Base-by-base conservation (phyloP, 2,797 vertebrate genomes). In the Gouania willdenowi region DNA sequence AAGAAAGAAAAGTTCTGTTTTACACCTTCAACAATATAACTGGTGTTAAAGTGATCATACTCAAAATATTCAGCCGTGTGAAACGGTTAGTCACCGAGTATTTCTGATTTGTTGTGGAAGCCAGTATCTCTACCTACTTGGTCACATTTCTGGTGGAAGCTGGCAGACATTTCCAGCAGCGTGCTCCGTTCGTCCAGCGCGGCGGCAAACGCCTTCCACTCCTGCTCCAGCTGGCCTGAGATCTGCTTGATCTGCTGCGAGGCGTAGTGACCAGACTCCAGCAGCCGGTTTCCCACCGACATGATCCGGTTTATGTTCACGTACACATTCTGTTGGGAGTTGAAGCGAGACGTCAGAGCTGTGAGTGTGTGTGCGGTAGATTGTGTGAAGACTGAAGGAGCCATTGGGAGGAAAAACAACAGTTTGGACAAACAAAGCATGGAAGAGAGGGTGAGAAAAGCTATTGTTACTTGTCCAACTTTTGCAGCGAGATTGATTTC, bases 291-390 rank as follows among this genome's bases (percentile, higher is more conserved):
- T n/a, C 93, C 96, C 59, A 99, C 97, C 0, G 96, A 99, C 94
- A 98, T 94, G 71, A 99, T 99, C 73, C 97, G 94, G 79, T 94
- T 98, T 59, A 99, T 99, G 77, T 98, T 98, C 32, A 99, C 97
- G 2, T 97, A 98, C 55, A 98, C 97, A 8, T 98, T 98, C 97
- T 99, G 51, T n/a, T n/a, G n/a, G n/a, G n/a, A n/a, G n/a, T n/a
- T n/a, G n/a, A n/a, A n/a, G n/a, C n/a, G n/a, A n/a, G 0, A 8
- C 5, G 6, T 28, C 1, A 7, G 9, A 13, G 24, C 3, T 14
- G 19, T 39, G 16, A 2, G 4, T 8, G 6, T 6, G 7, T 0
- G 1, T 29, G 5, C 17, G 17, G 19, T 5, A 1, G 6, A 20
- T 6, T 5, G 19, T 2, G 19, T 4, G 19, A 6, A 6, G 6